These are phyloP conservation scores for Sebastes hopkinsi DNA, from an alignment of 2,797 vertebrate species.

Conservation along the genomic window DNA sequence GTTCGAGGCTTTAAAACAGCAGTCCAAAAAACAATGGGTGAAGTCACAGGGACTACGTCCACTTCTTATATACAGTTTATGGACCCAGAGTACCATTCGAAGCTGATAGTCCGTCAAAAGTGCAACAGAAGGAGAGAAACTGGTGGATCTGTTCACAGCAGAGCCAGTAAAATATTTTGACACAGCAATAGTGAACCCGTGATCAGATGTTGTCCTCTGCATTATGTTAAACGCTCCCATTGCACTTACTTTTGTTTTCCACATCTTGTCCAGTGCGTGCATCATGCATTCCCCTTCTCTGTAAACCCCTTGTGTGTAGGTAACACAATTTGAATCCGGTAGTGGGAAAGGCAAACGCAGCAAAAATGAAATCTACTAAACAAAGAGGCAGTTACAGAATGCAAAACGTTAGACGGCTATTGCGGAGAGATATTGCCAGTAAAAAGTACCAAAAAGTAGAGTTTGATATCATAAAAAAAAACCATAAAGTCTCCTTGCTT, in stretches of 20 bases:
- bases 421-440: neutral
- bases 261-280: neutral
- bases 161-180: neutral
- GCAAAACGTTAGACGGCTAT: neutral
- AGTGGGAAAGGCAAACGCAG: neutral
- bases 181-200: neutral
- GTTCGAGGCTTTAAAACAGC: too few species aligned
- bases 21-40: too few species aligned
- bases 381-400: constrained; percentile 18
- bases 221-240: neutral
- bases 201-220: neutral
- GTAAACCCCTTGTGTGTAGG: neutral
- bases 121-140: neutral
- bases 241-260: neutral
- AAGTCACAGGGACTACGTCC: too few species aligned
- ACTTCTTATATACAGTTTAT: too few species aligned
- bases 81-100: neutral
- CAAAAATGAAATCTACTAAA: neutral
- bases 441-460: neutral
- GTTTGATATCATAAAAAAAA: neutral
- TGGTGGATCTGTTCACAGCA: neutral
- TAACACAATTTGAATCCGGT: neutral
- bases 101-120: neutral
- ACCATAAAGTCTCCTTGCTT: neutral
- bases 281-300: neutral